Base-by-base conservation (phyloP, 2,888 invertebrate species). In the Nymphalis polychloros region DNA sequence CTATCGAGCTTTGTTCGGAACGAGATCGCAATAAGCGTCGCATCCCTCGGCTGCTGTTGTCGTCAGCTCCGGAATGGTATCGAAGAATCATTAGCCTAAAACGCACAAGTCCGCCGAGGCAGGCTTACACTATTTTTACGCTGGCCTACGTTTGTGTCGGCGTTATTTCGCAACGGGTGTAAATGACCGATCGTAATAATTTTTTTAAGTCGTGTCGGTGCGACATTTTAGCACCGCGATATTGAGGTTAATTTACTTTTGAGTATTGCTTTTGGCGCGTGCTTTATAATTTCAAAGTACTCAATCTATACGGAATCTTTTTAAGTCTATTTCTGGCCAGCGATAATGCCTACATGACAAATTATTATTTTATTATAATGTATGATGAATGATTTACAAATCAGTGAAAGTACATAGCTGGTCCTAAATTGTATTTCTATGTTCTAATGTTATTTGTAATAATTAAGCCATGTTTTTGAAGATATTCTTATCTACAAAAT, bases 181-280 rank as follows among this genome's bases (percentile, higher is more conserved):
- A 46, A 46, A 50, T 23, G 55, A 49, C 46, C 66, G 61, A 47
- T 61, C 62, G 62, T 47, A 53, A 17, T 20, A 53, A 66, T 53
- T 61, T 31, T 55, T 57, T 57, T 57, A 31, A 55, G 10, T 59
- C 35, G 50, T 59, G 46, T 50, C 19, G 53, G 52, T 55, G 63
- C 63, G 64, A 61, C 60, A 50, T 59, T 61, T 64, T 66, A 63
- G 60, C 48, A 19, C 46, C 55, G 63, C 50, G 31, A 17, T 17
- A 67, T 64, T 47, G 67, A 67, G 67, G 70, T 59, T 70, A 70
- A 70, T 70, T 67, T 67, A 55, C 60, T 61, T 47, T 55, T 59
- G 52, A 55, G 27, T 55, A 61, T 61, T 31, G 35, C 53, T 60
- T 55, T 55, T 55, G 53, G 31, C n/a, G 27, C n/a, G 27, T 27